These are phyloP conservation scores for Calephelis nemesis DNA, from an alignment of 1,140 invertebrate species.

Conservation along the genomic window DNA sequence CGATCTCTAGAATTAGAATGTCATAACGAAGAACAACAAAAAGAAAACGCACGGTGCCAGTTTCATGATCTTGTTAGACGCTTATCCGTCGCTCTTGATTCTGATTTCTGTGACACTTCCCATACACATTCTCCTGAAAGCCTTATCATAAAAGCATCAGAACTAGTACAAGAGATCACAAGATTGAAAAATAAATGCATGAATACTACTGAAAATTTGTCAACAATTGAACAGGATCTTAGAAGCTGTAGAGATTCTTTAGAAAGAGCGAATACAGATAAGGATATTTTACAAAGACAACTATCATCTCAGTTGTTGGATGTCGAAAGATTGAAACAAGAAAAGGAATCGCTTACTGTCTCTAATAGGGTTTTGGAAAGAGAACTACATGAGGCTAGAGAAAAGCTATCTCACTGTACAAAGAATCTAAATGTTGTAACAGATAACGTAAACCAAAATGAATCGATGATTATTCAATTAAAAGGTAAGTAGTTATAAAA, in stretches of 20 bases:
- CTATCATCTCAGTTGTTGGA: slow-evolving; percentile 82
- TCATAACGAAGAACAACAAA: slow-evolving; percentile 83
- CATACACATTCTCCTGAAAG: slow-evolving; percentile 83
- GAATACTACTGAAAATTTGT: slow-evolving; percentile 82
- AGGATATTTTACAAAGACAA: slow-evolving; percentile 85
- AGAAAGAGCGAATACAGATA: slow-evolving; percentile 82
- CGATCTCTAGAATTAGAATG: slow-evolving; percentile 85
- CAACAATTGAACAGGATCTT: slow-evolving; percentile 83
- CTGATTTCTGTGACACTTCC: slow-evolving; percentile 82
- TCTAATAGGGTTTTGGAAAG: slow-evolving; percentile 83
- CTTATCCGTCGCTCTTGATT: slow-evolving; percentile 83
- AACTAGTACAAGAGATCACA: slow-evolving; percentile 84
- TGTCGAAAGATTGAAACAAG: slow-evolving; percentile 84
- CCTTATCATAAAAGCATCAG: slow-evolving; percentile 85
- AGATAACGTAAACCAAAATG: slow-evolving; percentile 85
- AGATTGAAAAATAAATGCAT: slow-evolving; percentile 79
- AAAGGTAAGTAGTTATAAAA: slow-evolving; percentile 78
- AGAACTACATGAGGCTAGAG: slow-evolving; percentile 83
- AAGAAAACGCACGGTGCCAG: slow-evolving; percentile 82
- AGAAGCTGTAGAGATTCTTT: slow-evolving; percentile 83
- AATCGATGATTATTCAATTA: slow-evolving; percentile 83
- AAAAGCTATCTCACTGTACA: slow-evolving; percentile 82
- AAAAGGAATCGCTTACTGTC: slow-evolving; percentile 84
- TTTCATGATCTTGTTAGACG: slow-evolving; percentile 85
- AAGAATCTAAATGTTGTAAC: slow-evolving; percentile 83